A percentile compares a stretch with the other conserved stretches of the same genome.
Conservation (phyloP, 2,797 vertebrate genomes). For the Thamnophis elegans region DNA sequence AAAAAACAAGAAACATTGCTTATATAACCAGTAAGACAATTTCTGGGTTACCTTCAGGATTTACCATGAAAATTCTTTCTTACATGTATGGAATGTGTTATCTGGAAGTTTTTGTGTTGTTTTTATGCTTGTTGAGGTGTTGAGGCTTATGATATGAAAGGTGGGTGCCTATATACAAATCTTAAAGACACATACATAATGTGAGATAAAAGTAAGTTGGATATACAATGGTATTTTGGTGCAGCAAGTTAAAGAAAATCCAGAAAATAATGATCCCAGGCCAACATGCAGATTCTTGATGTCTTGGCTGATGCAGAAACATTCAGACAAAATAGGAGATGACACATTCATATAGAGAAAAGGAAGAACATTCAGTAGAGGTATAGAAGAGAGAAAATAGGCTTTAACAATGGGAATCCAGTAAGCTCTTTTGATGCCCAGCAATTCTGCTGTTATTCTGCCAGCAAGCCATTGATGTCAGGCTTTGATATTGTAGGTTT, state of each 20-base stretch:
- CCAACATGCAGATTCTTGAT: not conserved
- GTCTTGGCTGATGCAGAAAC: not conserved
- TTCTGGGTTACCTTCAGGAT: not conserved
- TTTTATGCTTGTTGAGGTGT: not conserved
- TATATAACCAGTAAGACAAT: not conserved
- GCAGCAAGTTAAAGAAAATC: constrained; percentile 6
- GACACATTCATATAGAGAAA: not conserved
- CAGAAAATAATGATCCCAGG: constrained; percentile 16
- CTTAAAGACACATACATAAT: not conserved
- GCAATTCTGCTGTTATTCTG: constrained; percentile 14
- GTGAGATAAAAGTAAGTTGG: not conserved
- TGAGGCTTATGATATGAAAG: not conserved
- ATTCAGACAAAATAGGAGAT: constrained; percentile 6
- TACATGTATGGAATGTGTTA: not conserved
- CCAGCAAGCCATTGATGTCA: constrained; percentile 28
- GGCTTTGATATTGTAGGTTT: constrained; percentile 29
- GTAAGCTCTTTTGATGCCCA: not conserved
- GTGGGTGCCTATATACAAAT: not conserved
- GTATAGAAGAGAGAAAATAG: constrained; percentile 6
- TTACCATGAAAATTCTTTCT: not conserved
- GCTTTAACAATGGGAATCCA: constrained; percentile 21
- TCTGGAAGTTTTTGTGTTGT: not conserved
- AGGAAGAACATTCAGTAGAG: not conserved
- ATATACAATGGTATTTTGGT: not conserved
- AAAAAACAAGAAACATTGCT: not conserved